phyloP scores from a whole-genome alignment of 2,888 invertebrate species.

The Himalopsyche tibetana region DNA sequence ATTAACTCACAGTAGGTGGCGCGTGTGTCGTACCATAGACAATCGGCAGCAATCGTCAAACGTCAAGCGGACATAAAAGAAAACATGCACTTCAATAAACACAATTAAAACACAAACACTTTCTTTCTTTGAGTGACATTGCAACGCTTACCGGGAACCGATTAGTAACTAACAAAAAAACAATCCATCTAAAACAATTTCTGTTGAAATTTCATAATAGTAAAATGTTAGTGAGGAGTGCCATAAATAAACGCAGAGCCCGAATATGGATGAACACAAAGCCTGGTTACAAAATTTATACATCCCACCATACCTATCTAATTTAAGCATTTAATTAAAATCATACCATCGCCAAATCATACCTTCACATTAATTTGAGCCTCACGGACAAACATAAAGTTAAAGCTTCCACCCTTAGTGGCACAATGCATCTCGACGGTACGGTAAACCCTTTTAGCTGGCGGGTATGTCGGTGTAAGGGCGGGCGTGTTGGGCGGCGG shows the following conservation, averaged over 20 bases:
- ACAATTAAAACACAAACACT: too few species aligned
- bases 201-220: neutral
- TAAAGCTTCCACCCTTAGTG: slow-evolving; percentile 21
- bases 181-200: too few species aligned
- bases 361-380: slow-evolving; percentile 31
- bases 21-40: too few species aligned
- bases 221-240: neutral
- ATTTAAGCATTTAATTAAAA: slow-evolving; percentile 31
- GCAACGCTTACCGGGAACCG: too few species aligned
- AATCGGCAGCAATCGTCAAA: too few species aligned
- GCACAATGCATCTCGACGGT: slow-evolving; percentile 22
- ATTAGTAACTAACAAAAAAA: too few species aligned
- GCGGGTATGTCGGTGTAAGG: slow-evolving; percentile 12
- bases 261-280: slow-evolving; percentile 12
- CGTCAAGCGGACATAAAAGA: too few species aligned
- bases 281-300: slow-evolving; percentile 8
- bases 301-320: neutral
- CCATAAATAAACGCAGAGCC: slow-evolving; percentile 1
- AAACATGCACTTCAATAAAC: too few species aligned
- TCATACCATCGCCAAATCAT: slow-evolving; percentile 16
- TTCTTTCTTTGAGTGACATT: too few species aligned
- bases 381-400: slow-evolving; percentile 31
- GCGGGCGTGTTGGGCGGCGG: neutral
- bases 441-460: slow-evolving; percentile 9
- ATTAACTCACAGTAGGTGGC: too few species aligned